A percentile compares a stretch with the other conserved stretches of the same genome.
phyloP scores from a whole-genome alignment of 2,113 vertebrate genomes.

The Laterallus jamaicensis region DNA sequence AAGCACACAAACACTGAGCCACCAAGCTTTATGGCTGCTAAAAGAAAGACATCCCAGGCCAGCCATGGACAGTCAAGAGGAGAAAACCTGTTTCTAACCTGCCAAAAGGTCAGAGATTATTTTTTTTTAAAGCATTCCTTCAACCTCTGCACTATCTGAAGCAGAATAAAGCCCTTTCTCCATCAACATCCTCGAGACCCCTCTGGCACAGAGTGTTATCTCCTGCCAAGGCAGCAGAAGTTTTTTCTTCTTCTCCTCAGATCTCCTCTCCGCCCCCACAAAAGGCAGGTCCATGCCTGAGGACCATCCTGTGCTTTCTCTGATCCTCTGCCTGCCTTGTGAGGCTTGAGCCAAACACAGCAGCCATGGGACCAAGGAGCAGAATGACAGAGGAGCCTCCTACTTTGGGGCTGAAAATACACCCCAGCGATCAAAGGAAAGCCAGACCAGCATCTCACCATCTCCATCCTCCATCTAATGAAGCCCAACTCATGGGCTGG shows the following conservation, averaged over 20 bases:
- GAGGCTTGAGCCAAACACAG: neutral
- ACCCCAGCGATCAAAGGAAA: neutral
- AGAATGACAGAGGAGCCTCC: neutral
- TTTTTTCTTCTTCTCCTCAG: neutral
- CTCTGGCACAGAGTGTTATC: rapidly evolving
- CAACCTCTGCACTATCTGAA: neutral
- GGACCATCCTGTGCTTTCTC: neutral
- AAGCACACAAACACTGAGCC: neutral
- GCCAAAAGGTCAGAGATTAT: neutral
- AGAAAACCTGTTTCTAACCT: neutral
- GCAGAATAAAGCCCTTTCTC: neutral
- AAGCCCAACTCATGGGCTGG: neutral
- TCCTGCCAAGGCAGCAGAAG: neutral
- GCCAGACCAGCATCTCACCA: neutral
- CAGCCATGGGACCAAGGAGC: rapidly evolving
- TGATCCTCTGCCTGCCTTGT: neutral
- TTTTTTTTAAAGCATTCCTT: neutral
- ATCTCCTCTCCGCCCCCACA: neutral
- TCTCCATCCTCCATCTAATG: neutral
- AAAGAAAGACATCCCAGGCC: neutral
- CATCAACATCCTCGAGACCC: neutral
- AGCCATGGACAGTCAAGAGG: neutral
- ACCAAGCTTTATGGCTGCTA: neutral
- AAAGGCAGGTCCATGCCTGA: neutral
- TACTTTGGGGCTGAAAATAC: neutral